Base-by-base conservation (phyloP, 1,140 invertebrate genomes). In the Drosophila subobscura region DNA sequence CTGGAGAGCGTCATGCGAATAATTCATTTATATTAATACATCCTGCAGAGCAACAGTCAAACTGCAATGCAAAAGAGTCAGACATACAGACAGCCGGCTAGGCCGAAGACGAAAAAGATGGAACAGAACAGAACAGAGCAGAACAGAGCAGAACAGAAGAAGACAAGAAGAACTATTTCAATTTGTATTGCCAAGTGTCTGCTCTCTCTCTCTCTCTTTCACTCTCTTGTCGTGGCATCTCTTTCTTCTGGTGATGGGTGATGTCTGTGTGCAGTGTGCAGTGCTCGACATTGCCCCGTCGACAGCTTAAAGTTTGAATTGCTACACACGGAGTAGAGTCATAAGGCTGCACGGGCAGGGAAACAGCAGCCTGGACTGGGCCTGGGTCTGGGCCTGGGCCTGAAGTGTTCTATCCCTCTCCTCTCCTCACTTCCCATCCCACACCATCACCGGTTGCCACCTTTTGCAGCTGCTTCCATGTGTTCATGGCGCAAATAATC, bases 401-500 rank as follows among this genome's bases (percentile, higher is more conserved):
- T 52, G 22, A 55, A 44, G 37, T 55, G 40, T 23, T n/a, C 33
- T n/a, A 55, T 37, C 0, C 33, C 33, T 20, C 16, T 20, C 16
- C 1, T 20, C 16, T 3, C 33, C 33, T 2, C 25, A 5, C 25
- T 6, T 0, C 25, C 25, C 16, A 20, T 20, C 25, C 25, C 0
- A 5, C 5, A 5, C 4, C 25, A 6, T 6, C 25, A 6, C 5
- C 33, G 33, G 33, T 10, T 33, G 78, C 33, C 79, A 83, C 79
- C 79, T 83, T 83, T 84, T 83, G 75, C 79, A 79, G 75, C 71
- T 79, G 79, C 79, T 83, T 84, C 81, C 79, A 83, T 83, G 80
- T 83, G 79, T 83, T 83, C 78, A 80, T 81, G 74, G 79, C 79
- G 79, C 79, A 83, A 83, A 83, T 83, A 83, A 83, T 83, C 79